Conservation (phyloP, 1,140 invertebrate species). For the Hormaphis cornu region DNA sequence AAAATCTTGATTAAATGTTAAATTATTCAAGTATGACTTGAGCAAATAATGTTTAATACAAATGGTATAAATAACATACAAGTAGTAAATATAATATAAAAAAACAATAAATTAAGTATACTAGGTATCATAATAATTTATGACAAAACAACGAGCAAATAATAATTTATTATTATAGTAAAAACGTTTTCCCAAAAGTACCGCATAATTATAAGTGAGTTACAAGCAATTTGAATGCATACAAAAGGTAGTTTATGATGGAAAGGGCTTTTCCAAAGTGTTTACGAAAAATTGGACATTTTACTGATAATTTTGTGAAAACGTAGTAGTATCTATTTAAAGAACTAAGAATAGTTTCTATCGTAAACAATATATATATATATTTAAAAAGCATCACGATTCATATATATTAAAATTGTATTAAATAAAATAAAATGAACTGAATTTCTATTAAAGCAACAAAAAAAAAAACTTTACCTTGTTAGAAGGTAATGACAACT, state of each 20-base stretch:
- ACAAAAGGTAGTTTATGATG: no score
- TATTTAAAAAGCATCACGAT: no score
- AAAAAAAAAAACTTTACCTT: conserved; percentile 25
- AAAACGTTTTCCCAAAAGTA: conserved; percentile 12
- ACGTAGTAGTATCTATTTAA: neutral
- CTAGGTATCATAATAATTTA: neutral
- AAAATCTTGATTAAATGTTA: no score
- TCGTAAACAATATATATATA: no score
- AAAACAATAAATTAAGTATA: neutral
- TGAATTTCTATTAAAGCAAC: conserved; percentile 9
- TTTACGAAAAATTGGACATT: neutral
- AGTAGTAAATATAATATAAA: no score
- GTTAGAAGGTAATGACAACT: conserved; percentile 30
- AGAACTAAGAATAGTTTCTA: neutral
- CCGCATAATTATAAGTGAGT: neutral
- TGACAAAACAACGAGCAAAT: neutral
- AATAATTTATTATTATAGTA: neutral
- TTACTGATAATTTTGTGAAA: neutral
- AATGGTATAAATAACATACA: neutral
- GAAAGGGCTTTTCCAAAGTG: neutral
- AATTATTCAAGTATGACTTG: neutral
- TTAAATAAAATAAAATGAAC: neutral
- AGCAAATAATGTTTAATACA: neutral
- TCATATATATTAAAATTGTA: no score
- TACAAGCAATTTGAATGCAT: neutral